Percentiles rank a stretch among this genome's conserved stretches.
phyloP scores from a whole-genome alignment of 2,888 invertebrate genomes.

The Oxyteleia sp. region DNA sequence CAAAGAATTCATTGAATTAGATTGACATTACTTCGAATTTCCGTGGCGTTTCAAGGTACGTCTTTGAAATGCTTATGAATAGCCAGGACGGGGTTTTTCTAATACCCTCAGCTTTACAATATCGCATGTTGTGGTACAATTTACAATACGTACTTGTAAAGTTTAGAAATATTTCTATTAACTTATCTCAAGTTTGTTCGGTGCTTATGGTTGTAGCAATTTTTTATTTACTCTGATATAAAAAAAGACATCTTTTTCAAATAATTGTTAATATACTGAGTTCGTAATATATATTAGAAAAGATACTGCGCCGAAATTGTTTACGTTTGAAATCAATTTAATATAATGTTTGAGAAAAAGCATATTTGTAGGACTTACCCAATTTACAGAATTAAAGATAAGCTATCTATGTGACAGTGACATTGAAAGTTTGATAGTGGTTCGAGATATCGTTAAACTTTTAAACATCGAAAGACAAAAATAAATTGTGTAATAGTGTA shows the following conservation, averaged over 20 bases:
- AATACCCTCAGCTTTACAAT: neutral
- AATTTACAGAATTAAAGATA: neutral
- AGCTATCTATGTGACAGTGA: neutral
- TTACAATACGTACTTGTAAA: neutral
- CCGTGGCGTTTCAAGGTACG: constrained; percentile 6
- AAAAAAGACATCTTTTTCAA: too few relatives aligned
- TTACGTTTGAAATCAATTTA: neutral
- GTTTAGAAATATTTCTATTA: too few relatives aligned
- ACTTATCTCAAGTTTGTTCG: too few relatives aligned
- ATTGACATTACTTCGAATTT: constrained; percentile 28
- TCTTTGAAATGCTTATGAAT: constrained; percentile 5
- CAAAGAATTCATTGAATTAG: constrained; percentile 18
- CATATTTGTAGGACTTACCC: neutral
- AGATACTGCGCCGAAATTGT: too few relatives aligned
- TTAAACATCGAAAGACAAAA: neutral
- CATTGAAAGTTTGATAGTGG: neutral
- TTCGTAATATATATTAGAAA: too few relatives aligned
- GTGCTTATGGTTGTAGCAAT: too few relatives aligned
- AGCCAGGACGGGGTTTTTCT: constrained; percentile 1
- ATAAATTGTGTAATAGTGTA: neutral
- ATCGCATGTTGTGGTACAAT: neutral
- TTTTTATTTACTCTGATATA: too few relatives aligned
- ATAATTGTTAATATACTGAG: too few relatives aligned
- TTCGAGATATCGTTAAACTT: neutral
- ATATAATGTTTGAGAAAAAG: neutral